Evolutionary conservation across 35 echinoderm and acorn worm genomes (phyloP), one percentile per base, ranked within the genome.

Genomic region (Ptychodera flava): DNA sequence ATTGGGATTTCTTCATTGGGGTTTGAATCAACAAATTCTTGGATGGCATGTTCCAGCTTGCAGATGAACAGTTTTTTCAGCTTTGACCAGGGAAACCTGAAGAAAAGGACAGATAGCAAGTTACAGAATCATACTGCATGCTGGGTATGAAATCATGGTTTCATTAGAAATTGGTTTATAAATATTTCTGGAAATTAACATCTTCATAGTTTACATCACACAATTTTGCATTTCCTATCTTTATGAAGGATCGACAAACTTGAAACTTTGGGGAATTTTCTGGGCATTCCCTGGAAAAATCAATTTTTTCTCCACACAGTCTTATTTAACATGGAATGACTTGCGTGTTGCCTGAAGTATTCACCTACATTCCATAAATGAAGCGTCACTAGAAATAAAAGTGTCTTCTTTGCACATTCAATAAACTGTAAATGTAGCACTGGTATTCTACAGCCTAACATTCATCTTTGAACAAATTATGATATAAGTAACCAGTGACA

Each of bases 21-120:
- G 31, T 99, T 99, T 31, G 78, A 75, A 78, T 92, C 81, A 30
- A 99, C 85, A 79, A 94, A 99, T 29, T 99, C 96, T 80, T 99
- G 90, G 32, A 99, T 99, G 16, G 94, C 96, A 88, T 94, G 94
- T 83, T 99, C 96, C 15, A 99, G 86, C 76, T 99, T 99, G 38
- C 80, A 87, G 6, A 94, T 85, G 37, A 99, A 78, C 32, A 99
- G 36, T 35, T 81, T 90, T 83, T 94, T 99, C 32, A 99, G 80
- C 79, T 99, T 99, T 37, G 36, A 84, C 96, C 96, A 99, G 28
- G 96, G 91, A 94, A 92, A 99, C 32, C 96, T 99, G 75, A 0
- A 76, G 79, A 30, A 37, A 85, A 16, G 33, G 88, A 78, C 36
- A 36, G 31, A 33, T 79, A 30, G 32, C 45, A 0, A 0, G 16